phyloP scores from a whole-genome alignment of 2,113 vertebrate species.

The Rhabdornis inornatus region DNA sequence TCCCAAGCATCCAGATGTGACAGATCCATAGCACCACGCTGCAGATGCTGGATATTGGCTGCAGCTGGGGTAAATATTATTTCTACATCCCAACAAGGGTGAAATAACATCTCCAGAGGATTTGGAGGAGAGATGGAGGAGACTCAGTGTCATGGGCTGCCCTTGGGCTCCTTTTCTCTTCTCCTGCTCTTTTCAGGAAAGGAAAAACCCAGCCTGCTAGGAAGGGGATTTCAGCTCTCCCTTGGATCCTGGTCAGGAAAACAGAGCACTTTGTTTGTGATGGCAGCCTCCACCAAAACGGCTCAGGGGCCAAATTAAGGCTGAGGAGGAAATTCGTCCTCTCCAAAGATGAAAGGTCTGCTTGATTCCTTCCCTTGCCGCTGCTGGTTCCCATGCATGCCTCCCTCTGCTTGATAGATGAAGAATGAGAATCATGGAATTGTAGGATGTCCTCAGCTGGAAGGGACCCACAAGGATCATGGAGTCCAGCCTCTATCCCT shows the following conservation, averaged over 20 bases:
- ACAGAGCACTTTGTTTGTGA: background rate
- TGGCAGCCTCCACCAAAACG: background rate
- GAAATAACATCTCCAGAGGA: background rate
- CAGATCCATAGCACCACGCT: background rate
- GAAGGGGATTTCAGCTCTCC: background rate
- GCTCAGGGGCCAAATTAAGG: background rate
- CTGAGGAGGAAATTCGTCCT: background rate
- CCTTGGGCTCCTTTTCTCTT: background rate
- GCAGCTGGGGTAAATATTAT: conserved; percentile 50
- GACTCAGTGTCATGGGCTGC: background rate
- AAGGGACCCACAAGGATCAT: background rate
- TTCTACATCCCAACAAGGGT: background rate
- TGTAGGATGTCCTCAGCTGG: background rate
- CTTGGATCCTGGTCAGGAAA: background rate
- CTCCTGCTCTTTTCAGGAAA: background rate
- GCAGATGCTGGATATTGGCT: background rate
- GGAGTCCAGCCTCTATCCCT: rapidly evolving
- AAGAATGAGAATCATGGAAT: background rate
- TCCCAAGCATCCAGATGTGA: background rate
- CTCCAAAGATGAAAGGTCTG: background rate
- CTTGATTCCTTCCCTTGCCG: background rate
- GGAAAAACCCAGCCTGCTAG: background rate
- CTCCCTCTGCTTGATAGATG: background rate
- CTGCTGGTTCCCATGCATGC: background rate
- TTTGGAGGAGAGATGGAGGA: background rate